phyloP scores from a whole-genome alignment of 2,113 vertebrate species.

The Hippocampus zosterae region DNA sequence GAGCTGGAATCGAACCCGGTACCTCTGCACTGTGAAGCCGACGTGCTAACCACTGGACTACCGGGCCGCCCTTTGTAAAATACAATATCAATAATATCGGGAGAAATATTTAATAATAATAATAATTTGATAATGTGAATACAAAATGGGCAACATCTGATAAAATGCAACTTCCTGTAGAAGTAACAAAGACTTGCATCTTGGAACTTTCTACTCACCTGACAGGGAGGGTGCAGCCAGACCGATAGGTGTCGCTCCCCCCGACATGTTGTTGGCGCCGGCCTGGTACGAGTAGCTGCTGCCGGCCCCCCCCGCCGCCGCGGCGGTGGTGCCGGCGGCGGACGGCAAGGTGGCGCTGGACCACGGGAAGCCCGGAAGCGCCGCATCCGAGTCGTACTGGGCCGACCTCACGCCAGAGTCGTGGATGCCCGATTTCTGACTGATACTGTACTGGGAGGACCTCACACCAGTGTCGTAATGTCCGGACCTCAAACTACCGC shows the following conservation, averaged over 20 bases:
- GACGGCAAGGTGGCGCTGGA: slow-evolving; percentile 59
- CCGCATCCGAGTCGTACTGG: slow-evolving; percentile 30
- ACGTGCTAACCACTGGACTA: too few relatives aligned
- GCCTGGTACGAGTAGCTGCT: slow-evolving; percentile 53
- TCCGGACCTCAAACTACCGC: slow-evolving; percentile 10
- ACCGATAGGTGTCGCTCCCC: slow-evolving; percentile 11
- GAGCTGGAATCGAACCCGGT: too few relatives aligned
- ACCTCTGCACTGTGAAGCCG: too few relatives aligned
- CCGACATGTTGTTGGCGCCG: slow-evolving; percentile 60
- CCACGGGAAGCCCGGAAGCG: slow-evolving; percentile 57
- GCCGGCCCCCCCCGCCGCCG: slow-evolving; percentile 14
- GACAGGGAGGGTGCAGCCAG: slow-evolving; percentile 54
- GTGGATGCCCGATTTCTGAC: slow-evolving; percentile 30
- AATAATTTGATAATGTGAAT: too few relatives aligned
- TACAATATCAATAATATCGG: too few relatives aligned
- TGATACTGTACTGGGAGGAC: slow-evolving; percentile 47
- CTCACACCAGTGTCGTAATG: slow-evolving; percentile 29
- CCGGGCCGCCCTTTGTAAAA: too few relatives aligned
- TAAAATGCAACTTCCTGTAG: background rate
- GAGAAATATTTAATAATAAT: too few relatives aligned
- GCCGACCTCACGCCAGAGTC: slow-evolving; percentile 7
- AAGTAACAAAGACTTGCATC: too few relatives aligned
- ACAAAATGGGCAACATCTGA: background rate
- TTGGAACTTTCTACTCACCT: slow-evolving; percentile 38
- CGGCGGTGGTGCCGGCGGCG: slow-evolving; percentile 13